Evolutionary conservation across 2,888 invertebrate species (phyloP), one percentile per base, ranked within the genome.

Genomic region (Cephus pygmeus): DNA sequence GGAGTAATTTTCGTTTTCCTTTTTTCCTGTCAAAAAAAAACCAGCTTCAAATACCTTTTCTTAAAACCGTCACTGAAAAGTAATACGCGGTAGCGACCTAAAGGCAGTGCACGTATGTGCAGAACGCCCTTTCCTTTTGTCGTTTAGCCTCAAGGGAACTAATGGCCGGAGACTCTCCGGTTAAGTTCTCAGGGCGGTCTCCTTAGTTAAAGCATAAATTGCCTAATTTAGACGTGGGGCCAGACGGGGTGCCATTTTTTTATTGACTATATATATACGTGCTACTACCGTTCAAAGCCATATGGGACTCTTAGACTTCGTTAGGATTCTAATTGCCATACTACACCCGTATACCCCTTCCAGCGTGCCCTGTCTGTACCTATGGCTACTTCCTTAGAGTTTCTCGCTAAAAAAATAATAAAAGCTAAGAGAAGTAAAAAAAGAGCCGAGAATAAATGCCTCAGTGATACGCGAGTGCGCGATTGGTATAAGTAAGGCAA

Each of bases 181-280:
- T 34, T 36, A 35, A 74, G 34, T 35, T 34, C 74, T 30, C 74
- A 12, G 35, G 36, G 74, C 74, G 74, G 74, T 34, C 34, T 36
- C 74, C 34, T 74, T 78, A 71, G 73, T 73, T 73, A 69, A 73
- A 73, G 74, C 76, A 74, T 79, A 79, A 79, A 76, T 73, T 76
- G 33, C 73, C 74, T 79, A 79, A 79, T 79, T 76, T 76, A 79
- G 79, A 76, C 79, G 79, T 76, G 69, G 69, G 76, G 69, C 73
- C 73, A 40, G 40, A 35, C 76, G 68, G 73, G 74, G 11, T 34
- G 33, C 80, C 81, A 83, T 85, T 83, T 82, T 82, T 83, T 82
- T 77, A 56, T 73, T 76, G 69, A 34, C 40, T 73, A 35, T 69
- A 75, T 36, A 56, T 69, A 35, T 40, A 73, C 6, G 12, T 68